phyloP scores from a whole-genome alignment of 2,113 vertebrate species.

The Carlito syrichta region DNA sequence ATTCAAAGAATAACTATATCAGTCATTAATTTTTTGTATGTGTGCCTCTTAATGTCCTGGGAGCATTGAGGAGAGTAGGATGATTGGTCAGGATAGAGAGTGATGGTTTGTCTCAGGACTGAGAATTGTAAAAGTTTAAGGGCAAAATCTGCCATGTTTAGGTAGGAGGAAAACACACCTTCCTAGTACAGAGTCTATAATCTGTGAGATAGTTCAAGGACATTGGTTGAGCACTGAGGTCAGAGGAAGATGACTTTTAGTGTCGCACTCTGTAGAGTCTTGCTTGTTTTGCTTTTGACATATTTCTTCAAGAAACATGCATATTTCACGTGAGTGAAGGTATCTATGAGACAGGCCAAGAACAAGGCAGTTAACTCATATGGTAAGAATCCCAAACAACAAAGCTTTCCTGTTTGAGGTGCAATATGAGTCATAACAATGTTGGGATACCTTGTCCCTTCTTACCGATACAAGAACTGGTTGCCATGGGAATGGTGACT shows the following conservation, averaged over 20 bases:
- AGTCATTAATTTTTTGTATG: neutral
- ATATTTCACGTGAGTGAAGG: neutral
- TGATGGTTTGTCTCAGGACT: neutral
- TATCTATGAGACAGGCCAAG: neutral
- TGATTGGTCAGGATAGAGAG: no score
- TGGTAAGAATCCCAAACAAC: neutral
- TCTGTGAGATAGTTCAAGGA: neutral
- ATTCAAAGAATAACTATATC: neutral
- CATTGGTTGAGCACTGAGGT: neutral
- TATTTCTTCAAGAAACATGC: neutral
- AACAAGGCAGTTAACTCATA: neutral
- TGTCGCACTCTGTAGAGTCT: neutral
- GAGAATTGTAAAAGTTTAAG: neutral
- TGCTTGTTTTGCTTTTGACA: neutral
- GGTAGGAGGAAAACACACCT: neutral
- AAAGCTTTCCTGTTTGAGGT: neutral
- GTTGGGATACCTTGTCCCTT: neutral
- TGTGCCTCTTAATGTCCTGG: neutral
- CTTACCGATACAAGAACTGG: neutral
- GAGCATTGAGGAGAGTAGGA: no score
- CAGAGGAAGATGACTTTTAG: neutral
- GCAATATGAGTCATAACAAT: neutral
- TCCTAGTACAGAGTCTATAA: neutral
- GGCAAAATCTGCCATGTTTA: neutral
- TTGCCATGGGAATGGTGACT: neutral